Evolutionary conservation across 2,113 vertebrate species (phyloP), one percentile per base, ranked within the genome.

Genomic region (Ramphastos sulfuratus): DNA sequence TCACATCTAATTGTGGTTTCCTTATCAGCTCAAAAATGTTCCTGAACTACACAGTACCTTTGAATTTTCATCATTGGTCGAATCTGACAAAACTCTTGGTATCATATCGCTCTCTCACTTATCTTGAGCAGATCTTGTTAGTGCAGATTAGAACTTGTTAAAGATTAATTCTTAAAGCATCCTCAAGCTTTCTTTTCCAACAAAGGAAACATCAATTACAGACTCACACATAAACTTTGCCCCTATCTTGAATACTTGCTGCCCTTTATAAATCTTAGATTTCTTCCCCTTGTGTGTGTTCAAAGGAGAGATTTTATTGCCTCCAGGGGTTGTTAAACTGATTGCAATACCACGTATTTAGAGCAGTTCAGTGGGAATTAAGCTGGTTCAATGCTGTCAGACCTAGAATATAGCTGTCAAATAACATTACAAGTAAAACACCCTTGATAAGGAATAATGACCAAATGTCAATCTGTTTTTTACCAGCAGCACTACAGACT

Each of bases 251-350:
- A 99, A 98, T 98, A 98, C 98, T 98, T 97, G 97, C 97, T 98
- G 98, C 98, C 98, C 98, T 99, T 96, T 97, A 98, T 97, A 98
- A 98, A 98, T 99, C 98, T 98, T 98, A 98, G 98, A 98, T 98
- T 98, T 98, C 98, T 97, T 98, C 98, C 98, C 98, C 98, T 97
- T 97, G 98, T 98, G 98, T 98, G 97, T 98, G 97, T 99, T 99
- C 98, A 99, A 99, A 99, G 98, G 97, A 98, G 98, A 98, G 98
- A 98, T 98, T 98, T 98, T 92, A 97, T 94, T 98, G 98, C 98
- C 98, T 99, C 98, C 98, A 97, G 98, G 98, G 99, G 98, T 98
- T 99, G 98, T 99, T 99, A 99, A 99, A 99, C 98, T 98, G 98
- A 99, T 99, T 98, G 98, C 98, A 98, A 98, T 98, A 98, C 98